Evolutionary conservation across 1,140 invertebrate species (phyloP).

Genomic region (Stratiolaelaps scimitus): DNA sequence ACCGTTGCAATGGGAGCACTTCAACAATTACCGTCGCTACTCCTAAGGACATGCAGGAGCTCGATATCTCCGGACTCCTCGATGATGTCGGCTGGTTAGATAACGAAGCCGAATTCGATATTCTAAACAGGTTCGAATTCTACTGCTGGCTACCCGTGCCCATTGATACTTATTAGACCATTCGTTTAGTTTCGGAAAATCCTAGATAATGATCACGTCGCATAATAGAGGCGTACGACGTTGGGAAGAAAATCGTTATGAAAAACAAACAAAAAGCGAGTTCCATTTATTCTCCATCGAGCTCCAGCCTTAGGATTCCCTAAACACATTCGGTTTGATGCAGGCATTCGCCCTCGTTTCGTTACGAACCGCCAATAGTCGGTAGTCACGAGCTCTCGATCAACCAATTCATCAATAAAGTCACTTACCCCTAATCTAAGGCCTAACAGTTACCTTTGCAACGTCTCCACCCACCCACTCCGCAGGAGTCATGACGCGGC

Average conservation of each 20-base stretch:
- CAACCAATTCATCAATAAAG: too few species aligned
- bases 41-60: slow-evolving; percentile 89
- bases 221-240: slow-evolving; percentile 16
- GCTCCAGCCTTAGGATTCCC: too few species aligned
- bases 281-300: not conserved
- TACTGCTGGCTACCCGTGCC: not conserved
- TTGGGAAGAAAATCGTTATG: too few species aligned
- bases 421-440: too few species aligned
- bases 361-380: too few species aligned
- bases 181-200: too few species aligned
- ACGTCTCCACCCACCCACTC: not conserved
- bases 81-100: slow-evolving; percentile 76
- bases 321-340: too few species aligned
- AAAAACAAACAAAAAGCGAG: too few species aligned
- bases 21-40: slow-evolving; percentile 79
- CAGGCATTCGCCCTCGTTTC: too few species aligned
- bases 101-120: slow-evolving; percentile 90
- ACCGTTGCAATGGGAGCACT: slow-evolving; percentile 62
- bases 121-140: slow-evolving; percentile 50
- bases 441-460: too few species aligned
- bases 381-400: too few species aligned
- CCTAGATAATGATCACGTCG: not conserved
- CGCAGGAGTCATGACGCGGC: slow-evolving; percentile 13
- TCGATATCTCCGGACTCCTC: slow-evolving; percentile 78
- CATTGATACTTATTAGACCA: not conserved